Percentiles rank a stretch among this genome's conserved stretches.
Conservation (phyloP, 2,797 vertebrate genomes). For the Zenarchopterus dispar region DNA sequence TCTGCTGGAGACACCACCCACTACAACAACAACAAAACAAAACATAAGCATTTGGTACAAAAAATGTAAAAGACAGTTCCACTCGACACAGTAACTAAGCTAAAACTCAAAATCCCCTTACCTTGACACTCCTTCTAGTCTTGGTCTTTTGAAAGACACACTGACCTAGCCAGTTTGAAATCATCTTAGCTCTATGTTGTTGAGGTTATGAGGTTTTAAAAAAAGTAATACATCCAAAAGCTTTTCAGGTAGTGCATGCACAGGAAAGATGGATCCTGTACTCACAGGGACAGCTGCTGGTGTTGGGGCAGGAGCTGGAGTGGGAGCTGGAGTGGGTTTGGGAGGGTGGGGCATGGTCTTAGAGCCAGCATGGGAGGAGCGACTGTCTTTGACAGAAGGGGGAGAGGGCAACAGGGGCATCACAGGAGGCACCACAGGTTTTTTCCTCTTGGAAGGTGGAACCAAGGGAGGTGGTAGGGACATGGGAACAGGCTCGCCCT, state of each 20-base stretch:
- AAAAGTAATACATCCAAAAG: constrained; percentile 16
- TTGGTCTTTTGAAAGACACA: constrained; percentile 72
- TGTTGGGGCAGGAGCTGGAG: constrained; percentile 72
- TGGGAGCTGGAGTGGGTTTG: constrained; percentile 73
- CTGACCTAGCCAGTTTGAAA: constrained; percentile 70
- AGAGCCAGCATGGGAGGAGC: constrained; percentile 83
- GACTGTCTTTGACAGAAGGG: constrained; percentile 88
- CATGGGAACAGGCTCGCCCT: constrained; percentile 96
- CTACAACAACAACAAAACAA: constrained; percentile 64
- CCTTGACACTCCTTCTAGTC: constrained; percentile 42
- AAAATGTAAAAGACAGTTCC: neutral
- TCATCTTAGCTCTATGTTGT: constrained; percentile 53
- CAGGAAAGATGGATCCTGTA: constrained; percentile 38
- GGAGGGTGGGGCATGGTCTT: constrained; percentile 87
- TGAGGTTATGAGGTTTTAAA: constrained; percentile 3
- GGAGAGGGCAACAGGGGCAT: constrained; percentile 87
- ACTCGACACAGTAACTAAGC: neutral
- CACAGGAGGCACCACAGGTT: constrained; percentile 81
- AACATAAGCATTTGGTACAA: neutral
- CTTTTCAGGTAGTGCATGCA: constrained; percentile 29
- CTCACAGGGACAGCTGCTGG: constrained; percentile 85
- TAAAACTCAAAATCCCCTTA: constrained; percentile 27
- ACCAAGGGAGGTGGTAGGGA: constrained; percentile 91
- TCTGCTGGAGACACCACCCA: constrained; percentile 94
- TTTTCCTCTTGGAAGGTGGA: constrained; percentile 96